Percentiles rank a stretch among this genome's conserved stretches.
Conservation (phyloP, 1,140 invertebrate species). For the Chrysomallon squamiferum region DNA sequence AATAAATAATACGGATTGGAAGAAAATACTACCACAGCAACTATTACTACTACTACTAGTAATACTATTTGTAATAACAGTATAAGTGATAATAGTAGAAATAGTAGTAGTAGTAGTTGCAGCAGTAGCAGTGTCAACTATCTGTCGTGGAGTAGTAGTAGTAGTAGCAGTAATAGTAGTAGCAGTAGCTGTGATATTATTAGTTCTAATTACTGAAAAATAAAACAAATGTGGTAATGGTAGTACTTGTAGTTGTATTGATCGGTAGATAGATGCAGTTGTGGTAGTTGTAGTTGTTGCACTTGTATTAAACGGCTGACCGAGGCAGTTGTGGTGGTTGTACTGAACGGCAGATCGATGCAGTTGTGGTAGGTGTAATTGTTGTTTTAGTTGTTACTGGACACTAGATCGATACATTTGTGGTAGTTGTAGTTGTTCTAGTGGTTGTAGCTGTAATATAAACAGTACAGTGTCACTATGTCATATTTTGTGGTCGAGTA, state of each 20-base stretch:
- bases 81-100: background rate
- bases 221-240: background rate
- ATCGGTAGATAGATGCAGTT: background rate
- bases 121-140: background rate
- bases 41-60: too few relatives aligned
- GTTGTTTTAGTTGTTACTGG: background rate
- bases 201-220: background rate
- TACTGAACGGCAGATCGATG: too few relatives aligned
- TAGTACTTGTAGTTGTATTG: background rate
- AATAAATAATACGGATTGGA: too few relatives aligned
- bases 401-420: background rate
- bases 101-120: background rate
- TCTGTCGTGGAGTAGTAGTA: background rate
- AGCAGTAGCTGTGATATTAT: background rate
- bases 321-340: background rate
- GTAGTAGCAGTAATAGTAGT: background rate
- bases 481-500: too few relatives aligned
- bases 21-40: too few relatives aligned
- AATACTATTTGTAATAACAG: background rate
- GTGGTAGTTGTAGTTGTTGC: background rate
- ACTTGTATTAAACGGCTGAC: background rate
- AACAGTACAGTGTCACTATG: too few relatives aligned
- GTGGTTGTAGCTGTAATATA: background rate
- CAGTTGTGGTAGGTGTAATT: background rate
- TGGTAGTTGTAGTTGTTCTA: background rate